Percentiles rank a stretch among this genome's conserved stretches.
Conservation (phyloP, 2,113 vertebrate genomes). For the Rousettus leschenaultii region DNA sequence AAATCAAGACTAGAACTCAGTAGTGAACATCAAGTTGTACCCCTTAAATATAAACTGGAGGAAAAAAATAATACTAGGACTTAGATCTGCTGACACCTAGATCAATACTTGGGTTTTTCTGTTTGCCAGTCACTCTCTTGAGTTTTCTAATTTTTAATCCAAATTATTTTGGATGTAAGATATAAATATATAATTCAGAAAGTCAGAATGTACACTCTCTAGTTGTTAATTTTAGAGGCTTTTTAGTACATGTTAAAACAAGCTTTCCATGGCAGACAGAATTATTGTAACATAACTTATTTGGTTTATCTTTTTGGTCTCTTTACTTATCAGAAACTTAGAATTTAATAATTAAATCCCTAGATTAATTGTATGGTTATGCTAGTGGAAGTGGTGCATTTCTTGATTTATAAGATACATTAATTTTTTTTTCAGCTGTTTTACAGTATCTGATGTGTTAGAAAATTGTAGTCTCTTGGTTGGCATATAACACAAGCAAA, state of each 20-base stretch:
- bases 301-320: slow-evolving; percentile 11
- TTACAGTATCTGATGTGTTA: slow-evolving; percentile 76
- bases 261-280: neutral
- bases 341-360: slow-evolving; percentile 40
- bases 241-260: slow-evolving; percentile 17
- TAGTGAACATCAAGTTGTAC: neutral
- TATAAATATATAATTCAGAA: slow-evolving; percentile 12
- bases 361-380: neutral
- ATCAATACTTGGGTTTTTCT: neutral
- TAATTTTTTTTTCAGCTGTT: slow-evolving; percentile 24
- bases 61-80: neutral
- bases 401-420: slow-evolving; percentile 41
- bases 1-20: neutral
- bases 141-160: neutral
- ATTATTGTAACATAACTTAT: neutral
- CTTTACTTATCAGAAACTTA: slow-evolving; percentile 13
- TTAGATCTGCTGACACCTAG: neutral
- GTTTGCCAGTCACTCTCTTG: neutral
- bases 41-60: neutral
- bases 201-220: neutral
- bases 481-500: slow-evolving; percentile 74
- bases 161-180: neutral
- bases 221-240: neutral
- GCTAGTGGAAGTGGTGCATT: neutral
- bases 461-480: slow-evolving; percentile 72